phyloP scores from a whole-genome alignment of 2,888 invertebrate genomes.

The Polylopha cassiicola region DNA sequence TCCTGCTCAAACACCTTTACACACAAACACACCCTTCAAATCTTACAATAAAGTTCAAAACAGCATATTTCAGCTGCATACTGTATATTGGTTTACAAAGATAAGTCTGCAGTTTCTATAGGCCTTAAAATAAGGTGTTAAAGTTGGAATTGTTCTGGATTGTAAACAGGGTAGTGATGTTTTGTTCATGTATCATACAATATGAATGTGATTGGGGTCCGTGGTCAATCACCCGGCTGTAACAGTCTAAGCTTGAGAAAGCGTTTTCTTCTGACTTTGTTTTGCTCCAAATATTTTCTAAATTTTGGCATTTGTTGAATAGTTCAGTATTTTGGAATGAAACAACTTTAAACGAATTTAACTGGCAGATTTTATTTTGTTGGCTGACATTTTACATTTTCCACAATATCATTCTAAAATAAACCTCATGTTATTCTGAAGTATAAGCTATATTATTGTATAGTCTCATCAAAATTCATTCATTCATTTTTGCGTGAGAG shows the following conservation, averaged over 20 bases:
- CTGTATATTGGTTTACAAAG: not conserved
- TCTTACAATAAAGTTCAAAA: not conserved
- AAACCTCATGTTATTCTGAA: too few relatives aligned
- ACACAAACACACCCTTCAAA: not conserved
- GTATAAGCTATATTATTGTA: too few relatives aligned
- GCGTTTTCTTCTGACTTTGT: not conserved
- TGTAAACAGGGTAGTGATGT: not conserved
- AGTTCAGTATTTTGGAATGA: too few relatives aligned
- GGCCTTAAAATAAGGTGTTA: not conserved
- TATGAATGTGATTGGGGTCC: not conserved
- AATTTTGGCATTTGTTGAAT: not conserved
- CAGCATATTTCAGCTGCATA: not conserved
- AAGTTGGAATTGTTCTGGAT: not conserved
- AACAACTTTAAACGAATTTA: too few relatives aligned
- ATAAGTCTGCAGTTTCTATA: not conserved
- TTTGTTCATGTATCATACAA: slow-evolving; percentile 1
- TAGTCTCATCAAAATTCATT: too few relatives aligned
- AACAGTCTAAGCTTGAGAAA: not conserved
- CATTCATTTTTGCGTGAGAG: too few relatives aligned
- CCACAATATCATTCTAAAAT: too few relatives aligned
- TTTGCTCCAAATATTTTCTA: not conserved
- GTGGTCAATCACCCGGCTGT: slow-evolving; percentile 5
- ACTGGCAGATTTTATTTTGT: too few relatives aligned
- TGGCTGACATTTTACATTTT: too few relatives aligned
- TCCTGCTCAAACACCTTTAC: not conserved